A percentile compares a stretch with the other conserved stretches of the same genome.
Evolutionary conservation across 2,888 invertebrate genomes (phyloP).

Genomic region (Xylocampa areola): DNA sequence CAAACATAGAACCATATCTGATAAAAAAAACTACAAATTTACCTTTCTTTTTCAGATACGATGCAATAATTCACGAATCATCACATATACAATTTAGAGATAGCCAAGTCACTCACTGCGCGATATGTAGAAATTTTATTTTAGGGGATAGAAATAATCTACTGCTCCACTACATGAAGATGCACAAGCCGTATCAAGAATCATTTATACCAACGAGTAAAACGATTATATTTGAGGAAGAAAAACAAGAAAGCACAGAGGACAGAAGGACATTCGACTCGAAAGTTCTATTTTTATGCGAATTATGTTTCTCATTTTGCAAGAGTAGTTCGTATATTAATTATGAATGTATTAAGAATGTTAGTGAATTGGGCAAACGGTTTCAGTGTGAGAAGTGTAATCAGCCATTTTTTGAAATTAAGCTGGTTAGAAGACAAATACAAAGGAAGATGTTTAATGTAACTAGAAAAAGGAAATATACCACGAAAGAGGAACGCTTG

Average conservation of each 20-base stretch:
- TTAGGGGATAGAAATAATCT: constrained; percentile 40
- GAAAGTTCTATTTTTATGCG: constrained; percentile 56
- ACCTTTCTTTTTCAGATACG: constrained; percentile 63
- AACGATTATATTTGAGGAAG: constrained; percentile 1
- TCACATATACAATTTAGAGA: constrained; percentile 58
- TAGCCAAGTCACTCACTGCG: constrained; percentile 55
- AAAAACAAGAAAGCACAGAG: neutral
- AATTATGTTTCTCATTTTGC: constrained; percentile 63
- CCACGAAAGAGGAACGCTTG: constrained; percentile 63
- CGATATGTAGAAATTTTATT: constrained; percentile 64
- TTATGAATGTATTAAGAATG: constrained; percentile 52
- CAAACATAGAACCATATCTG: no score
- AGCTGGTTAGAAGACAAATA: constrained; percentile 42
- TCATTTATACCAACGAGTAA: fast-evolving
- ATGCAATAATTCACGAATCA: constrained; percentile 64
- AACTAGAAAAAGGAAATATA: constrained; percentile 23
- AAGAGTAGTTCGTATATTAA: constrained; percentile 43
- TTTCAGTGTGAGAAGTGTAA: constrained; percentile 60
- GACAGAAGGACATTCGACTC: neutral
- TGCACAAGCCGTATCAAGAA: constrained; percentile 7
- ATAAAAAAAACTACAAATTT: no score
- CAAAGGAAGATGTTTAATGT: neutral
- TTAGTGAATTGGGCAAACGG: constrained; percentile 48
- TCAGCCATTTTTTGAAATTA: constrained; percentile 62
- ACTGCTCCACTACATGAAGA: constrained; percentile 25